Evolutionary conservation across 2,797 vertebrate species (phyloP).

Genomic region (Adelosebastes latens): DNA sequence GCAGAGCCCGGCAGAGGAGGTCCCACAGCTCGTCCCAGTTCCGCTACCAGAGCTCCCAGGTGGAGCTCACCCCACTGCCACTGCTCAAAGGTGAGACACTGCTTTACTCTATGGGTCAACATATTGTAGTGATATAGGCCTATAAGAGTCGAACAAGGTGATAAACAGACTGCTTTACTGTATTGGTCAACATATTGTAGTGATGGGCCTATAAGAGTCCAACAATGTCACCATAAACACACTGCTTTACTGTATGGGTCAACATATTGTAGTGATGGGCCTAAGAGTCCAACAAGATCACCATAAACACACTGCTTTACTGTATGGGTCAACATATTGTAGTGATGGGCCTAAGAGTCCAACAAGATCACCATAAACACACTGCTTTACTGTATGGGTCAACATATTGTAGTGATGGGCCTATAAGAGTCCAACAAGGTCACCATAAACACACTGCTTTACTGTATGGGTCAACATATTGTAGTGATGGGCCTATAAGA

Average conservation of each 20-base stretch:
- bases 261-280: too few species aligned
- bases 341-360: neutral
- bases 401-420: neutral
- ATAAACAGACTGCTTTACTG: neutral
- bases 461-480: too few species aligned
- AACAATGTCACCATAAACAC: too few species aligned
- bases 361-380: neutral
- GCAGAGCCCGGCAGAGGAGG: slow-evolving; percentile 89
- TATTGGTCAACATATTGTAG: too few species aligned
- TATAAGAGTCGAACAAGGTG: too few species aligned
- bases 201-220: neutral
- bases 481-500: too few species aligned
- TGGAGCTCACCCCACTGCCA: slow-evolving; percentile 92
- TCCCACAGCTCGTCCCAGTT: slow-evolving; percentile 96
- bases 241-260: too few species aligned
- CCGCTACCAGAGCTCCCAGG: slow-evolving; percentile 95
- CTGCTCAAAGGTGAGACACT: slow-evolving; percentile 91
- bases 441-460: neutral
- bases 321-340: too few species aligned
- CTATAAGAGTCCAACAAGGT: neutral
- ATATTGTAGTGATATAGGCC: too few species aligned
- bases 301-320: neutral
- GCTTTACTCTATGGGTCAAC: too few species aligned
- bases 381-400: neutral
- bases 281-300: too few species aligned